Percentiles rank a stretch among this genome's conserved stretches.
These are phyloP conservation scores for Karalla daura DNA, from an alignment of 2,797 vertebrate species.

Conservation along the genomic window DNA sequence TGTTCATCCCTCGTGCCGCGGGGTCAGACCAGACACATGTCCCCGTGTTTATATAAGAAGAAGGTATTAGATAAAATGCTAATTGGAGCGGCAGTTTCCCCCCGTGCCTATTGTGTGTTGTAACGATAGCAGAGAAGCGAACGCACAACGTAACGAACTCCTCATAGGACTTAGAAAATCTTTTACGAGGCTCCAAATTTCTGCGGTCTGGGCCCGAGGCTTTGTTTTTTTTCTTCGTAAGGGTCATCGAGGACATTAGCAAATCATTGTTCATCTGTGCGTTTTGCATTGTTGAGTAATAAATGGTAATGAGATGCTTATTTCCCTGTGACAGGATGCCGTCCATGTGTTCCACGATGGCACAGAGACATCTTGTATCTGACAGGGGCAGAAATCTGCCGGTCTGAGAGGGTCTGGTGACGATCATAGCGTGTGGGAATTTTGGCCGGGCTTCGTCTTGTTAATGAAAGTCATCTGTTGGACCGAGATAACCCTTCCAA, in stretches of 20 bases:
- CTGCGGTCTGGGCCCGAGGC: neutral
- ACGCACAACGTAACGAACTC: neutral
- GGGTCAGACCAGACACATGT: too few relatives aligned
- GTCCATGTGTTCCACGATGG: neutral
- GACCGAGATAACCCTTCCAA: conserved; percentile 48
- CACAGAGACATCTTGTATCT: conserved; percentile 33
- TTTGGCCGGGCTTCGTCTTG: conserved; percentile 30
- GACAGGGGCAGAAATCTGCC: conserved; percentile 44
- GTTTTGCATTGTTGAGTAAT: neutral
- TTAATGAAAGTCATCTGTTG: conserved; percentile 66
- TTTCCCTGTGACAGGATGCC: neutral
- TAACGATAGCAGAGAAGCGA: neutral
- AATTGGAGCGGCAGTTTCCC: too few relatives aligned
- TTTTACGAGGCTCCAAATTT: neutral
- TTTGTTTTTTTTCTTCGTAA: too few relatives aligned
- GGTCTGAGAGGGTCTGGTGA: conserved; percentile 53
- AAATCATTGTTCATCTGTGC: neutral
- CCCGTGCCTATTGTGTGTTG: neutral
- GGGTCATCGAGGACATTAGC: neutral
- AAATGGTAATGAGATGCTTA: neutral
- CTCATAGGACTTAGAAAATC: neutral
- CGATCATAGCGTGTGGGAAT: conserved; percentile 50
- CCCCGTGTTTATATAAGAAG: too few relatives aligned
- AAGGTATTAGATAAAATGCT: too few relatives aligned
- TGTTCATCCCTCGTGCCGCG: too few relatives aligned